Evolutionary conservation across 2,797 vertebrate species (phyloP).

Genomic region (Xiphophorus birchmanni): DNA sequence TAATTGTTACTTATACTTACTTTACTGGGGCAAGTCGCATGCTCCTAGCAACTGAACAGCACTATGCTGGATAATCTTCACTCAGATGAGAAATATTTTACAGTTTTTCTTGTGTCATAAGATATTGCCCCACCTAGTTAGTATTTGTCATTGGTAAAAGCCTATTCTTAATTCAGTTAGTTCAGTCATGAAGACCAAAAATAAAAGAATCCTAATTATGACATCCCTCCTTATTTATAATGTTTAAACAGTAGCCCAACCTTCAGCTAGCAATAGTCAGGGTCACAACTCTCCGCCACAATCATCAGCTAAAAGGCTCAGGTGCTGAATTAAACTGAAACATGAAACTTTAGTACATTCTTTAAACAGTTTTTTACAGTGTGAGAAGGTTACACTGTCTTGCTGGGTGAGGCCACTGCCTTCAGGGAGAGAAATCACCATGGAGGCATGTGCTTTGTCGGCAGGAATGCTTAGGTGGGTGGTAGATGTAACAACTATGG

Average conservation of each 20-base stretch:
- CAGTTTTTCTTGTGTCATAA: neutral
- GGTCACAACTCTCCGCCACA: neutral
- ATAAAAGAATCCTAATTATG: neutral
- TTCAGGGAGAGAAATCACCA: neutral
- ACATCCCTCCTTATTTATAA: neutral
- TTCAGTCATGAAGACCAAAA: neutral
- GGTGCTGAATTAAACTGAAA: neutral
- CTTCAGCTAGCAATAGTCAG: neutral
- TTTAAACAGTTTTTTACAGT: neutral
- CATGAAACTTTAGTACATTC: neutral
- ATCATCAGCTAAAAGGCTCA: neutral
- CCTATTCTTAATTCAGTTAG: neutral
- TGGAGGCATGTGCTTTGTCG: constrained; percentile 2
- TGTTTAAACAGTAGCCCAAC: neutral
- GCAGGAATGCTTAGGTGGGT: constrained; percentile 2
- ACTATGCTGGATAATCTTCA: neutral
- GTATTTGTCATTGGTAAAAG: neutral
- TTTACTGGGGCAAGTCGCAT: neutral
- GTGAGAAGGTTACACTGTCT: neutral
- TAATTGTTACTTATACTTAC: neutral
- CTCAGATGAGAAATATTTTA: neutral
- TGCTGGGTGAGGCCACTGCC: neutral
- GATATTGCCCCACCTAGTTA: neutral
- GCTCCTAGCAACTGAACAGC: neutral
- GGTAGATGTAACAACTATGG: neutral